Evolutionary conservation across 2,888 invertebrate species (phyloP), one percentile per base, ranked within the genome.

Genomic region (Aphidoletes aphidimyza): DNA sequence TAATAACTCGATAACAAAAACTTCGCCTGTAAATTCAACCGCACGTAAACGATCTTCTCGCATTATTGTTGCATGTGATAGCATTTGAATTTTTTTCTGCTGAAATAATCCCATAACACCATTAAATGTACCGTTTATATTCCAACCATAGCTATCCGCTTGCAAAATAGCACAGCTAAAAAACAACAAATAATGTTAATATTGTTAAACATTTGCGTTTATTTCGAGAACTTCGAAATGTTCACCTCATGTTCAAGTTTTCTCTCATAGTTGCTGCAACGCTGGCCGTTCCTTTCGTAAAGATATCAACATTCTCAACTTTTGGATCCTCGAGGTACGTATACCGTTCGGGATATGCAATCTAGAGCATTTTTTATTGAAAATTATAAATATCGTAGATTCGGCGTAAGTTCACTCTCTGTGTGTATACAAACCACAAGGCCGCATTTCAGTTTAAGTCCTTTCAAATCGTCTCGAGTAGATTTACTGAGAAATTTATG

Each of bases 101-200:
- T 93, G 92, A 88, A 93, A 90, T 86, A 90, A 87, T 42, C 93
- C 93, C 86, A 91, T 90, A 85, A 92, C 89, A 22, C 92, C 92
- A 87, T 92, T 90, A 87, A 93, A 93, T 14, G 92, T 90, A 14
- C 92, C 92, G 88, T 93, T 92, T 81, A 87, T 89, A 85, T 89
- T 89, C 90, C 91, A 92, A 17, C 93, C 93, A 88, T 92, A 93
- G 85, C 90, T 90, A 83, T 90, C 89, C 0, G 89, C 88, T 85
- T 90, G 89, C 30, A 88, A 87, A 11, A 91, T 88, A 84, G 90
- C 89, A 49, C 89, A 88, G 26, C 90, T 91, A 85, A 22, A 86
- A 85, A 85, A 78, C 14, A 14, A 8, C 26, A 26, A n/a, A n/a
- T n/a, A n/a, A n/a, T n/a, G n/a, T n/a, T 34, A 14, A 47, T 19